Base-by-base conservation (phyloP, 2,113 vertebrate species). In the Sylvia atricapilla region DNA sequence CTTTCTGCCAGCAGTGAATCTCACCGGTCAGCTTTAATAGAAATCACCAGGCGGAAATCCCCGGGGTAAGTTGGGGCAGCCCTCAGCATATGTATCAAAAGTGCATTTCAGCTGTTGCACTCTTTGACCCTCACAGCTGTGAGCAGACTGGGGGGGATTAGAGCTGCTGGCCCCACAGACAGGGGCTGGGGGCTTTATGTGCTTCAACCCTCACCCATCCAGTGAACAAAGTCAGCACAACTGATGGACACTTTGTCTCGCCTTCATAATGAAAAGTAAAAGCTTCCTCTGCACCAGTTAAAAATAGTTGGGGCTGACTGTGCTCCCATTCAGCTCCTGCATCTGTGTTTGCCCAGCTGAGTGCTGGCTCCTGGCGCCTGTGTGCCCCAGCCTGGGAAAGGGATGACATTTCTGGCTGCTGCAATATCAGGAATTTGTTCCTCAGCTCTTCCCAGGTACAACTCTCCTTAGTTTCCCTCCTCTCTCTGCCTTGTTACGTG, bases 51-150 rank as follows among this genome's bases (percentile, higher is more conserved):
- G 91, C 83, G 76, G 88, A 92, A 89, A n/a, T 30, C 59, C 19
- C 23, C 59, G 25, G 78, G 55, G 67, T 52, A 13, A 52, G 43
- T 1, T 86, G 39, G 37, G 68, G 46, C 64, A 84, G 30, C 76
- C 4, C 1, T 62, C 90, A 86, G 47, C 15, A 1, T 16, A 20
- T 15, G 77, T 41, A 79, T 87, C 84, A 69, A 20, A 80, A 62
- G 77, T 46, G 31, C 75, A n/a, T 89, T 89, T 96, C 94, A 97
- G 95, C 96, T 97, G 95, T 59, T 89, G 55, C 2, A 4, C 66
- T 89, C 73, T 85, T 18, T 90, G 89, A 77, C 83, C 84, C 1
- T 0, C 0, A 12, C 96, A 97, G 94, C 96, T 96, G 96, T 28
- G 79, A 84, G 86, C 76, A 86, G 89, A 62, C 80, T 55, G n/a